Evolutionary conservation across 2,113 vertebrate species (phyloP).

Genomic region (Seriola quinqueradiata): DNA sequence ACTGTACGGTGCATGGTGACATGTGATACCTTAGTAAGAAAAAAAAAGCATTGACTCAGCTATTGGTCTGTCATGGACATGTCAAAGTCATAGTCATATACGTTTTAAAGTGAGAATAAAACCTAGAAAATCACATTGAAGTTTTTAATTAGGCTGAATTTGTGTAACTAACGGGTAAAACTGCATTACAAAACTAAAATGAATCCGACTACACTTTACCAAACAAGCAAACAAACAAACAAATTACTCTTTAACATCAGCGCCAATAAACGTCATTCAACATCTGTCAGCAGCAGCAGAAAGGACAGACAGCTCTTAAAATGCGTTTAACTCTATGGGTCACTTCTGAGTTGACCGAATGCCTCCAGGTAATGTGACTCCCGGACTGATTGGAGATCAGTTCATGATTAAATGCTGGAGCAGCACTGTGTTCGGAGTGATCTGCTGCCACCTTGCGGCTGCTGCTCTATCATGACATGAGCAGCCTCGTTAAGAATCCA

Average conservation of each 20-base stretch:
- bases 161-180: background rate
- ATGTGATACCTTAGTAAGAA: constrained; percentile 76
- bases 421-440: background rate
- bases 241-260: background rate
- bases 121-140: background rate
- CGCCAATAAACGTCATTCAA: too few relatives aligned
- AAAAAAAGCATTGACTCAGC: constrained; percentile 36
- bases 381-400: background rate
- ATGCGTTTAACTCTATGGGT: background rate
- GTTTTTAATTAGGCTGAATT: background rate
- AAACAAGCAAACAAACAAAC: background rate
- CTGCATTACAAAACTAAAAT: background rate
- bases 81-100: constrained; percentile 2
- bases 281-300: background rate
- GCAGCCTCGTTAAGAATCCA: background rate
- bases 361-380: background rate
- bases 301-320: background rate
- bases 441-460: constrained; percentile 71
- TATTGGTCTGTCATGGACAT: constrained; percentile 18
- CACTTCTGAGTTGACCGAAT: background rate
- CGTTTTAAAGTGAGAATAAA: background rate
- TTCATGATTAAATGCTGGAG: background rate
- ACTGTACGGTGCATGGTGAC: constrained; percentile 73
- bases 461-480: background rate
- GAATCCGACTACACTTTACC: too few relatives aligned